Percentiles rank a stretch among this genome's conserved stretches.
Evolutionary conservation across 2,888 invertebrate species (phyloP).

Genomic region (Dorcus parallelipipedus): DNA sequence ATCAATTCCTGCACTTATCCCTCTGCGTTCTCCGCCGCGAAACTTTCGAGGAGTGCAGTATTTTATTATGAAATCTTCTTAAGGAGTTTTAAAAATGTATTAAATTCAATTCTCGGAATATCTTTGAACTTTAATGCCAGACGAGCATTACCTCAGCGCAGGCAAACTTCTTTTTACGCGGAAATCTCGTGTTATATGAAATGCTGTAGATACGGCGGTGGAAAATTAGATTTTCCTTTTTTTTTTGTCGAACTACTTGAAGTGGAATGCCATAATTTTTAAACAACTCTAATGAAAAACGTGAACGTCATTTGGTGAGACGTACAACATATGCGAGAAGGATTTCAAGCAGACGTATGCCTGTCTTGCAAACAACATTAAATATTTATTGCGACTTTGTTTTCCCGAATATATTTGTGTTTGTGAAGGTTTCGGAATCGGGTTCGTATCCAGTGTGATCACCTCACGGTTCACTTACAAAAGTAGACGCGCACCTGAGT

Average conservation of each 20-base stretch:
- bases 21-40: constrained; percentile 1
- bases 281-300: no score
- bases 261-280: no score
- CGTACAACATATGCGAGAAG: no score
- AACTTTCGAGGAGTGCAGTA: constrained; percentile 11
- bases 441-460: constrained; percentile 13
- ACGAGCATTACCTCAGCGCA: no score
- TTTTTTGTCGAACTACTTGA: no score
- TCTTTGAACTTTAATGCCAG: neutral
- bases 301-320: no score
- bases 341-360: no score
- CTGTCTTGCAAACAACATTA: constrained; percentile 3
- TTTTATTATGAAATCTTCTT: constrained; percentile 11
- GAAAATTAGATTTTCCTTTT: no score
- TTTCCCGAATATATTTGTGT: neutral
- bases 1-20: constrained; percentile 13
- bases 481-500: constrained; percentile 24
- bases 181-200: no score
- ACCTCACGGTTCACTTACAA: constrained; percentile 25
- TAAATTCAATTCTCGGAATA: constrained; percentile 3
- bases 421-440: neutral
- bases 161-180: no score
- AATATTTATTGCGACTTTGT: constrained; percentile 6
- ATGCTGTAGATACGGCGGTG: no score
- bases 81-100: constrained; percentile 3